Percentiles rank a stretch among this genome's conserved stretches.
These are phyloP conservation scores for Tympanuchus pallidicinctus DNA, from an alignment of 2,113 vertebrate genomes.

Conservation along the genomic window DNA sequence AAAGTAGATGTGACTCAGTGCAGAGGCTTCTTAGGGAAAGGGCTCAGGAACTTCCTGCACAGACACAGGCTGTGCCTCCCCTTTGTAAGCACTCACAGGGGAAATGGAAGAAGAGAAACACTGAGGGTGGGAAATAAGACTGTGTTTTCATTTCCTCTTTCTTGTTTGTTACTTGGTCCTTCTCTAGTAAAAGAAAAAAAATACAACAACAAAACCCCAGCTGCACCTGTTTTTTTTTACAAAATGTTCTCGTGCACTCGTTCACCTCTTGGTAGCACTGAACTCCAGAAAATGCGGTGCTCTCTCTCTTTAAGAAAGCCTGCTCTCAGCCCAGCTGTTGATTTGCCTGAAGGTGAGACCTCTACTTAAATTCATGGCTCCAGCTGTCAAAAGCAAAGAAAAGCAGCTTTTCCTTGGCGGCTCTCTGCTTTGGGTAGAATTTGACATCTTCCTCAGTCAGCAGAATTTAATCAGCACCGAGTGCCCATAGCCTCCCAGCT, in stretches of 20 bases:
- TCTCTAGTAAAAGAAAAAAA: slow-evolving; percentile 40
- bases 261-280: slow-evolving; percentile 49
- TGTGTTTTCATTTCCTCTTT: slow-evolving; percentile 69
- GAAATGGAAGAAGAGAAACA: slow-evolving; percentile 57
- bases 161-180: slow-evolving; percentile 57
- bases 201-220: background rate
- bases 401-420: slow-evolving; percentile 81
- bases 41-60: background rate
- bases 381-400: slow-evolving; percentile 82
- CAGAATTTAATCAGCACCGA: slow-evolving; percentile 80
- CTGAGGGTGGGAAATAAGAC: slow-evolving; percentile 57
- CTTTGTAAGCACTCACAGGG: background rate
- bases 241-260: slow-evolving; percentile 27
- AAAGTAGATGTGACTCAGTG: background rate
- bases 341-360: slow-evolving; percentile 81
- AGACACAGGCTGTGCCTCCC: background rate
- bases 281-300: slow-evolving; percentile 16
- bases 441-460: slow-evolving; percentile 82
- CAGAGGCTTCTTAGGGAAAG: background rate
- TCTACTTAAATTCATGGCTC: slow-evolving; percentile 80
- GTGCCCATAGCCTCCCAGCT: slow-evolving; percentile 75
- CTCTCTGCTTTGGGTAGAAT: slow-evolving; percentile 80
- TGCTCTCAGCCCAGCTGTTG: slow-evolving; percentile 74
- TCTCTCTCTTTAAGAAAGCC: slow-evolving; percentile 69
- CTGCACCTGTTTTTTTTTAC: slow-evolving; percentile 56